Evolutionary conservation across 2,797 vertebrate genomes (phyloP).

Genomic region (Mareca strepera): DNA sequence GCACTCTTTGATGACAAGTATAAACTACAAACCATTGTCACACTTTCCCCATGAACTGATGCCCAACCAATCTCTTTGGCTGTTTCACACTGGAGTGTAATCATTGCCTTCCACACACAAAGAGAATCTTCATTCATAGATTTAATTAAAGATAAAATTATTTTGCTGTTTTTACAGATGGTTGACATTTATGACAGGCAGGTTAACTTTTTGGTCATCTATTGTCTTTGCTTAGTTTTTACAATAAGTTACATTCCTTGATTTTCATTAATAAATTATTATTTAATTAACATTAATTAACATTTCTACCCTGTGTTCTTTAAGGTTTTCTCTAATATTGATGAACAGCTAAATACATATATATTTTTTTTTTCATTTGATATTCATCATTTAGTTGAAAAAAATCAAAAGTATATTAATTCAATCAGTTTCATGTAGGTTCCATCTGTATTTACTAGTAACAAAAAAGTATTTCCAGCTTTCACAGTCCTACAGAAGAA

Average conservation of each 20-base stretch:
- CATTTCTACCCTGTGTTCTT: neutral
- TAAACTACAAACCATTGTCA: neutral
- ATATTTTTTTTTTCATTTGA: neutral
- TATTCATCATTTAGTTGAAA: neutral
- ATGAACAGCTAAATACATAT: neutral
- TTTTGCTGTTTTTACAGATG: neutral
- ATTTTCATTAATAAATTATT: too few species aligned
- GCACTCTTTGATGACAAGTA: neutral
- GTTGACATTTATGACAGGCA: neutral
- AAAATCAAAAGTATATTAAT: neutral
- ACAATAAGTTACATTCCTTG: neutral
- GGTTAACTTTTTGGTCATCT: neutral
- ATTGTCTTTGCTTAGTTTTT: neutral
- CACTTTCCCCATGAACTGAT: neutral
- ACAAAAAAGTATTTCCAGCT: neutral
- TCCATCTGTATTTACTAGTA: neutral
- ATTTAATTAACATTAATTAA: too few species aligned
- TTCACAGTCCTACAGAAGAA: neutral
- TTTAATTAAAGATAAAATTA: neutral
- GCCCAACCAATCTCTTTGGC: neutral
- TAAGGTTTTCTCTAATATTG: neutral
- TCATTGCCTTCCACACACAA: neutral
- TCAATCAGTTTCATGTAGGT: neutral
- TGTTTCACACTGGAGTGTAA: neutral
- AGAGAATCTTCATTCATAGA: neutral